Percentiles rank a stretch among this genome's conserved stretches.
Evolutionary conservation across 1,140 invertebrate genomes (phyloP).

Genomic region (Halesus radiatus): DNA sequence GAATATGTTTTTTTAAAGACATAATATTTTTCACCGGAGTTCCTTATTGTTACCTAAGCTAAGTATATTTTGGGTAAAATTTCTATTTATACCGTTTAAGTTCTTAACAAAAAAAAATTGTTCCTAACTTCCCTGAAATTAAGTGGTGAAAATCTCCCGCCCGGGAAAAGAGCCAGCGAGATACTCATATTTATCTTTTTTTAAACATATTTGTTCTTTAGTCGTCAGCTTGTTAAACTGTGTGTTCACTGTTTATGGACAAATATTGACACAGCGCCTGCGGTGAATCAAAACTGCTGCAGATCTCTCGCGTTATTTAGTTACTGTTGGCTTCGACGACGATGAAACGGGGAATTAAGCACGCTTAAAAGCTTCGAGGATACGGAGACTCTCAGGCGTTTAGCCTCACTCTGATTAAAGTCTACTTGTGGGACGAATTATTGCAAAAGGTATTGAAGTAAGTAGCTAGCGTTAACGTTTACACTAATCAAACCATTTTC

Average conservation of each 20-base stretch:
- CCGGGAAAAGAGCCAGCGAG: neutral
- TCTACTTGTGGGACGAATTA: neutral
- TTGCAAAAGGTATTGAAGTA: neutral
- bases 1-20: too few species aligned
- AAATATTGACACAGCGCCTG: conserved; percentile 13
- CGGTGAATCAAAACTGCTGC: neutral
- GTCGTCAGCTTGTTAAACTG: neutral
- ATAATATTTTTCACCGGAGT: too few species aligned
- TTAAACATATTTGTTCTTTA: neutral
- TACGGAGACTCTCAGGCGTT: neutral
- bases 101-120: too few species aligned
- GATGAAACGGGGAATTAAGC: too few species aligned
- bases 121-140: too few species aligned
- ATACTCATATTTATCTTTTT: neutral
- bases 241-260: neutral
- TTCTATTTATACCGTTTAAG: too few species aligned
- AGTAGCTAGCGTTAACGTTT: neutral
- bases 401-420: neutral
- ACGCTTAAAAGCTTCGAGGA: too few species aligned
- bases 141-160: neutral
- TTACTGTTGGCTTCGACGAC: neutral
- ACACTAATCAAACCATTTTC: conserved; percentile 1
- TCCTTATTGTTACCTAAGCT: too few species aligned
- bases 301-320: neutral
- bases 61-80: too few species aligned